Base-by-base conservation (phyloP, 2,113 vertebrate species). In the Crypturellus undulatus region DNA sequence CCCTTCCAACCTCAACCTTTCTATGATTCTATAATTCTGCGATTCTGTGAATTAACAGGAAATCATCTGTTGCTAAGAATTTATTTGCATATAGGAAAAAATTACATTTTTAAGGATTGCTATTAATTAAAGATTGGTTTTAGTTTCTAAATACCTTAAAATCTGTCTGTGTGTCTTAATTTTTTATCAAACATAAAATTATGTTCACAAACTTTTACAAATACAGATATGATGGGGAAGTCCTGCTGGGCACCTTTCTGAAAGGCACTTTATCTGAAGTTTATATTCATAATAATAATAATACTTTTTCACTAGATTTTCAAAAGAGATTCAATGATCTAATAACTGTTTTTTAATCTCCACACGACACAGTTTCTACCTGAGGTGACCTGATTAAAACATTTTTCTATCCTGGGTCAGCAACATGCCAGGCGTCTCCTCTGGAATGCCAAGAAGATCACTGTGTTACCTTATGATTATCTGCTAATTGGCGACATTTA, bases 371-470 rank as follows among this genome's bases (percentile, higher is more conserved):
- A 56, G 19, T 87, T 94, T 73, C 51, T 79, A 43, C 1, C 8
- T 88, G 38, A 80, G 24, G 42, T 91, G 92, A 81, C 70, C 84
- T 72, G 83, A 95, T 92, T 93, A 95, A 96, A 93, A 70, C 6
- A 1, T 7, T 71, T 76, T 28, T 79, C 87, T 0, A 1, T 51
- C 77, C 36, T 93, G 79, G 49, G 71, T 78, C 88, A 93, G 88
- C 73, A 82, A 34, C 0, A 11, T 89, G 77, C 49, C 49, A 84
- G 93, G 93, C 79, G 82, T 77, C 92, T 62, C 88, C 90, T 95
- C 88, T 77, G 90, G 86, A 96, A 87, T 30, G 0, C 87, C 91
- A 93, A 94, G 94, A 59, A 62, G 93, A 96, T 95, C 89, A 89
- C 79, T 75, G 65, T 85, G 56, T 67, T 94, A 56, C 40, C 49